Evolutionary conservation across 2,113 vertebrate species (phyloP), one percentile per base, ranked within the genome.

Genomic region (Pseudorasbora parva): DNA sequence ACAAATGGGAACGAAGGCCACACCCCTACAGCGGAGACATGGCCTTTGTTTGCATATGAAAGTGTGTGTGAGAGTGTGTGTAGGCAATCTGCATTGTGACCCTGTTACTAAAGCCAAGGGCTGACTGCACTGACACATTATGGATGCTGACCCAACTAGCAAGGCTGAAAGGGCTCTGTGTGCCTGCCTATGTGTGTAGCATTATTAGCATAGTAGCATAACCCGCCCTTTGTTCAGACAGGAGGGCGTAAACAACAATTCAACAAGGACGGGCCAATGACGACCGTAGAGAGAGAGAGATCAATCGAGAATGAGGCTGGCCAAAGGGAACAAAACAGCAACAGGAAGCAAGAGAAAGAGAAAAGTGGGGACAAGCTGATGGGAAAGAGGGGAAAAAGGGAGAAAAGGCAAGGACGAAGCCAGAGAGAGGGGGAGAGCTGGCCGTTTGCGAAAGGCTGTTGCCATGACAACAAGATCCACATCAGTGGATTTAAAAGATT

Each of bases 401-500:
- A 73, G 30, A 45, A 64, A 62, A 69, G 74, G 45, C 25, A 72
- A 51, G 57, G 41, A 45, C 23, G 76, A 25, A n/a, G 56, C 17
- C 7, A 15, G 57, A 51, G 72, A 69, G 41, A 47, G 72, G 23
- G 62, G 27, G 82, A 57, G 7, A 57, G 47, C 21, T 59, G 85
- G 87, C 25, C 21, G 25, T 1, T 69, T 64, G 81, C 60, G 79
- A 85, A 82, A 87, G 90, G 85, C 85, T 87, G 94, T 93, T 92
- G 78, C 92, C 86, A 93, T 94, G 91, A 90, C 83, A 17, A 94
- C 88, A 69, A 59, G 74, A 74, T 84, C 73, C 33, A 88, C 87
- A 81, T 89, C 88, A 78, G 68, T 87, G 77, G 83, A 88, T 85
- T 8, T 77, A n/a, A 25, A 17, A 86, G 77, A 57, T 59, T 83